phyloP scores from a whole-genome alignment of 2,888 invertebrate species.

The Orthosia gothica region DNA sequence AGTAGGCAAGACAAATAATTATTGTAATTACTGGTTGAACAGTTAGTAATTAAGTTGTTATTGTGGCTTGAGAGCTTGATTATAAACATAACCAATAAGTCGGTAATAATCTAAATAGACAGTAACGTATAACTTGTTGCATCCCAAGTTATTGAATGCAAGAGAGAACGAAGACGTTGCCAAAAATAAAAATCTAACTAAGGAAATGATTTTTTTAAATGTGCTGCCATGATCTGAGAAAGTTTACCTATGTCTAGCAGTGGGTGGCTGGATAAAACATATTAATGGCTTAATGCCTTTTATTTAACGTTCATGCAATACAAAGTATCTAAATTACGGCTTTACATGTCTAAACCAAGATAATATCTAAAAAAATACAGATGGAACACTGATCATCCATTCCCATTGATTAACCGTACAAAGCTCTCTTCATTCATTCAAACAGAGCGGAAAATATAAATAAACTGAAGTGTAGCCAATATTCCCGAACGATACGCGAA shows the following conservation, averaged over 20 bases:
- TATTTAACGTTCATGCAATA: background rate
- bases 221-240: no score
- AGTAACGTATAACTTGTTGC: background rate
- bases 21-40: slow-evolving; percentile 33
- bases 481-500: slow-evolving; percentile 40
- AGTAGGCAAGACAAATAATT: slow-evolving; percentile 20
- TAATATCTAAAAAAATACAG: slow-evolving; percentile 45
- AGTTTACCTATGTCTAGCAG: background rate
- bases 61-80: slow-evolving; percentile 7
- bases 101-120: background rate
- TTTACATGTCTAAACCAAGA: background rate
- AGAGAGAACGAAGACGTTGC: background rate
- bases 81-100: background rate
- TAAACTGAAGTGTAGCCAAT: slow-evolving; percentile 41
- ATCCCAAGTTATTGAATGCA: background rate
- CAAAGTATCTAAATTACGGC: background rate
- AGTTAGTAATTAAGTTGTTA: slow-evolving; percentile 15
- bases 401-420: slow-evolving; percentile 35
- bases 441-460: slow-evolving; percentile 41
- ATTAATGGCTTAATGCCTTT: background rate
- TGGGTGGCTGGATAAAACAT: background rate
- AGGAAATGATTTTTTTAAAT: no score
- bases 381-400: slow-evolving; percentile 21
- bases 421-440: slow-evolving; percentile 46
- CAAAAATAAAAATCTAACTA: no score